These are phyloP conservation scores for Steinernema khuongi DNA, from an alignment of 1,140 invertebrate genomes.

Conservation along the genomic window DNA sequence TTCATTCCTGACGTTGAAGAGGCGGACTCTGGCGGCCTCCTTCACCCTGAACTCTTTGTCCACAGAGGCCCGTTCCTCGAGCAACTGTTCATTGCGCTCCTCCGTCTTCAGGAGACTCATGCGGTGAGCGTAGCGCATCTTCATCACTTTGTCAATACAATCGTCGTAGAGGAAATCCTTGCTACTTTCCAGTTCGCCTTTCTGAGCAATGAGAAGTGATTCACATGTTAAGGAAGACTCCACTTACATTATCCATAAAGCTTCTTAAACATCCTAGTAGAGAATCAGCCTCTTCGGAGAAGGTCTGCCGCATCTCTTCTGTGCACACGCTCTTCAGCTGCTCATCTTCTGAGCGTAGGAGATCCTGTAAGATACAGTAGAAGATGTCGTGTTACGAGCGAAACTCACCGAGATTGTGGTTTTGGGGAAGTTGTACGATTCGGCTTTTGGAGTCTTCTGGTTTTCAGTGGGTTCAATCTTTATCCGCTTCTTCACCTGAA, in stretches of 20 bases:
- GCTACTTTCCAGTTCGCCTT: background rate
- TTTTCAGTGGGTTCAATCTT: background rate
- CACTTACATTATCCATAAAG: background rate
- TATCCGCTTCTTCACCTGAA: background rate
- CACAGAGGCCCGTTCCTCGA: background rate
- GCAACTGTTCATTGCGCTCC: background rate
- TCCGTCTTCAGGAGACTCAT: background rate
- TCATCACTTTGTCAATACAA: background rate
- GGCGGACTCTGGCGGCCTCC: background rate
- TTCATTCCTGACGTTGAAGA: background rate
- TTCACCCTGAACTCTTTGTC: background rate
- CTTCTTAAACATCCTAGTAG: background rate
- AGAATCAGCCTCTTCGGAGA: background rate
- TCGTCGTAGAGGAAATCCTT: background rate
- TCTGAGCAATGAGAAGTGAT: too few species aligned
- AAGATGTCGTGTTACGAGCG: background rate
- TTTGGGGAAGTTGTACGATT: background rate
- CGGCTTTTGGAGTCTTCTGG: background rate
- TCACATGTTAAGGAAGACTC: too few species aligned
- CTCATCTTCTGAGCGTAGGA: background rate
- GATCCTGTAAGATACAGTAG: background rate
- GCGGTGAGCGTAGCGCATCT: background rate
- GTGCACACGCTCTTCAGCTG: background rate
- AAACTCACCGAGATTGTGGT: background rate
- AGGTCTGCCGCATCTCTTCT: background rate